phyloP scores from a whole-genome alignment of 2,888 invertebrate species.

The Papilio demoleus region DNA sequence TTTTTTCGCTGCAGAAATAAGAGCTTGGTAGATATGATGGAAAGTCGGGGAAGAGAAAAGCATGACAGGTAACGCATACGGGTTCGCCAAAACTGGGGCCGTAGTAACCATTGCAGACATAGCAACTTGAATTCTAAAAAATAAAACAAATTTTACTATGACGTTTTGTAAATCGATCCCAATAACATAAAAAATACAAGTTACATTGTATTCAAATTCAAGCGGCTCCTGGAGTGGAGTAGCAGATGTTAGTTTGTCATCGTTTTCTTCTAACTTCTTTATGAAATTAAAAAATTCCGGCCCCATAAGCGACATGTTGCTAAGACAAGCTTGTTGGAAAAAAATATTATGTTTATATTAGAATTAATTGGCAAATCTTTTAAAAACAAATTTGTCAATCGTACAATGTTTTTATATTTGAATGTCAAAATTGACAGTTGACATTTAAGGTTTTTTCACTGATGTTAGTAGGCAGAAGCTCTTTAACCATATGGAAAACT shows the following conservation, averaged over 20 bases:
- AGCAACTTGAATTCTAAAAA: slow-evolving; percentile 87
- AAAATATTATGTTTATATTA: slow-evolving; percentile 6
- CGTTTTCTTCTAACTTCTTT: slow-evolving; percentile 74
- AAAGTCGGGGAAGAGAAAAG: slow-evolving; percentile 94
- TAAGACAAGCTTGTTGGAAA: not conserved
- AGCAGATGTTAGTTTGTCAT: slow-evolving; percentile 65
- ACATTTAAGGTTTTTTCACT: not conserved
- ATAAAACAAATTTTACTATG: slow-evolving; percentile 12
- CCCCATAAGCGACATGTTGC: slow-evolving; percentile 54
- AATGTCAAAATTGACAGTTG: slow-evolving; percentile 31
- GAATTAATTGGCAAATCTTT: not conserved
- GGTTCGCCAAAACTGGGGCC: slow-evolving; percentile 96
- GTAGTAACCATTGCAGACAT: slow-evolving; percentile 95
- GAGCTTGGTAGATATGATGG: slow-evolving; percentile 80
- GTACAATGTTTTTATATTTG: slow-evolving; percentile 6
- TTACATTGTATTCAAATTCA: slow-evolving; percentile 76
- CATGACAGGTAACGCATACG: slow-evolving; percentile 95
- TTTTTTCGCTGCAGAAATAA: slow-evolving; percentile 82
- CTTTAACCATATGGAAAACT: not conserved
- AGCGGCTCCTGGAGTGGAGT: slow-evolving; percentile 62
- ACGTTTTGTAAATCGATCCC: not conserved
- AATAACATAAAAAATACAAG: not conserved
- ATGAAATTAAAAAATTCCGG: slow-evolving; percentile 71
- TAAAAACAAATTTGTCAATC: slow-evolving; percentile 25
- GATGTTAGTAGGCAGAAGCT: not conserved